Percentiles rank a stretch among this genome's conserved stretches.
Evolutionary conservation across 2,113 vertebrate genomes (phyloP).

Genomic region (Pluvialis apricaria): DNA sequence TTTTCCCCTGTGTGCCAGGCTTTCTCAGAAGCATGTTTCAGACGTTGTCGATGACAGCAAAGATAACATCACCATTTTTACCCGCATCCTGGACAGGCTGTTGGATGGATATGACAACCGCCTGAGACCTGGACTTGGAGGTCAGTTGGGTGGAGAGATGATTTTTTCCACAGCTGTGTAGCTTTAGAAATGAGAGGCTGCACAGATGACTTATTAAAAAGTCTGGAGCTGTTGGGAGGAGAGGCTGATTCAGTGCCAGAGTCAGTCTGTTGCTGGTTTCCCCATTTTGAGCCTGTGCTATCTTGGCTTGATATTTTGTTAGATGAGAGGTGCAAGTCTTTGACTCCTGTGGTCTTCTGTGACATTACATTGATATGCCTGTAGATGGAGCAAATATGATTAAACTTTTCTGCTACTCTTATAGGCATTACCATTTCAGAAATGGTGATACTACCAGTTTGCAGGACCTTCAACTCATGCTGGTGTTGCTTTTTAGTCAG

Average conservation of each 20-base stretch:
- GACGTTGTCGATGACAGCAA: conserved; percentile 86
- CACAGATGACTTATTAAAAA: background rate
- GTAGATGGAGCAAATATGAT: conserved; percentile 3
- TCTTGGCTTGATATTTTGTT: background rate
- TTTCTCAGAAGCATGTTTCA: conserved; percentile 80
- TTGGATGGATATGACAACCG: conserved; percentile 97
- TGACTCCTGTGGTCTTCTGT: background rate
- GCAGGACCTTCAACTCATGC: background rate
- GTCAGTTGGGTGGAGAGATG: conserved; percentile 48
- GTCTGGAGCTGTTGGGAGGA: background rate
- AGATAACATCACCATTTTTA: conserved; percentile 98
- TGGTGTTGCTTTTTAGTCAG: background rate
- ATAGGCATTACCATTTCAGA: background rate
- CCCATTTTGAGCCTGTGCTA: background rate
- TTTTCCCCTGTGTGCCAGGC: conserved; percentile 3
- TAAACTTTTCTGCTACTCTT: background rate
- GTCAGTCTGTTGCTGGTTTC: background rate
- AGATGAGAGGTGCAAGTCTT: background rate
- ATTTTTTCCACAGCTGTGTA: background rate
- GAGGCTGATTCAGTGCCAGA: background rate
- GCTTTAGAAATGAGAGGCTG: background rate
- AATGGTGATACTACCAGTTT: background rate
- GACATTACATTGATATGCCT: background rate
- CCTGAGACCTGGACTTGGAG: conserved; percentile 88
- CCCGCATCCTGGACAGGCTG: conserved; percentile 92